Percentiles rank a stretch among this genome's conserved stretches.
Evolutionary conservation across 2,888 invertebrate species (phyloP).

Genomic region (Erebia aethiops): DNA sequence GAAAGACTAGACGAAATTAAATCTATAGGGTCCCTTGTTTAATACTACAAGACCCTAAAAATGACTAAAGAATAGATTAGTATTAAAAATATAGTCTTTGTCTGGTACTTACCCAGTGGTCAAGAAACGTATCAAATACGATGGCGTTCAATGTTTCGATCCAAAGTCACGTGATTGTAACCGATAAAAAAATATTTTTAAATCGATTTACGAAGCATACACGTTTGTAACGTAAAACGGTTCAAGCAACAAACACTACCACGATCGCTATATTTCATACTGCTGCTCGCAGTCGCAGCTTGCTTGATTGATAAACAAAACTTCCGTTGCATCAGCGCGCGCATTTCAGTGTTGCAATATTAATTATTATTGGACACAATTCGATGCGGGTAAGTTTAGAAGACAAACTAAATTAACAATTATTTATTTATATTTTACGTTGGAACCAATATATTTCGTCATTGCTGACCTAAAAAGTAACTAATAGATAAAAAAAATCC

Average conservation of each 20-base stretch:
- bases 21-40: too few species aligned
- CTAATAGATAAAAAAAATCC: too few species aligned
- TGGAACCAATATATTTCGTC: too few species aligned
- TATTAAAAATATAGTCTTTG: not conserved
- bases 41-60: too few species aligned
- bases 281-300: conserved; percentile 34
- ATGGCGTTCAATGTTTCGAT: conserved; percentile 12
- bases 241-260: conserved; percentile 53
- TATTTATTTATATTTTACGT: too few species aligned
- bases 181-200: conserved; percentile 39
- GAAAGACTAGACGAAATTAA: too few species aligned
- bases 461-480: too few species aligned
- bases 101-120: conserved; percentile 28
- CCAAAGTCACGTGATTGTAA: conserved; percentile 37
- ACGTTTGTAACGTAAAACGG: conserved; percentile 37
- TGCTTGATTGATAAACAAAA: conserved; percentile 79
- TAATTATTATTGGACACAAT: conserved; percentile 10
- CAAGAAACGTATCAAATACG: conserved; percentile 24
- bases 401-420: too few species aligned
- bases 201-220: conserved; percentile 57
- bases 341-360: conserved; percentile 61
- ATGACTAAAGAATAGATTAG: too few species aligned
- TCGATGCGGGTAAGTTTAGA: not conserved
- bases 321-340: conserved; percentile 74
- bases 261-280: conserved; percentile 49